Base-by-base conservation (phyloP, 2,797 vertebrate species). In the Neosilurus hyrtlii region DNA sequence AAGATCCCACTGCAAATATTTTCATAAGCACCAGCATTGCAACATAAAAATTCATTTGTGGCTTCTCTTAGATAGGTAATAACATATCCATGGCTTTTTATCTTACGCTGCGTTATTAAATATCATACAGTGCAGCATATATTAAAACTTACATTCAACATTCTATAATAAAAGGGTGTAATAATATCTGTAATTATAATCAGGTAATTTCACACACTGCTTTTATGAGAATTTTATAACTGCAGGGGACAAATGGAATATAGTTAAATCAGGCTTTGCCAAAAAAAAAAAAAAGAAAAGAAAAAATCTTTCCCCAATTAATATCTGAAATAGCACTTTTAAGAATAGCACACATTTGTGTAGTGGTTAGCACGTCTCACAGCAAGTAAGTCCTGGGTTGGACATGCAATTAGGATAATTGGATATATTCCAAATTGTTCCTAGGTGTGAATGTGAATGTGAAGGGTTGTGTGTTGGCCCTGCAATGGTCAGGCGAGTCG, bases 231-330 rank as follows among this genome's bases (percentile, higher is more conserved):
- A 35, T 66, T 83, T 61, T 30, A 74, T 20, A 30, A 57, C 26
- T 22, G 52, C 54, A 67, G 30, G 22, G 22, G 30, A 62, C 37
- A 77, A 77, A 70, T 70, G 37, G 65, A 61, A 59, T 35, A 72
- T 15, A 81, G 9, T 49, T 67, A 80, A 67, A 37, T 75, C 18
- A 72, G 30, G 18, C 24, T 22, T 79, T 82, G 79, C 57, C 65
- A 78, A 70, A 81, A 15, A 70, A 30, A 30, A 71, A 30, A 30
- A 30, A 30, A 30, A 30, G 2, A 30, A 30, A 30, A 30, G 30
- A 30, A 30, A 30, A 30, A 30, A 30, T 9, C 74, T 43, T 82
- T 49, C 52, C 35, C 20, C 26, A 51, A 79, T 78, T 84, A 65
- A 84, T 72, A 66, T 49, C 22, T 43, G 75, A 62, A 62, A 16